Evolutionary conservation across 2,113 vertebrate species (phyloP).

Genomic region (Cynocephalus volans): DNA sequence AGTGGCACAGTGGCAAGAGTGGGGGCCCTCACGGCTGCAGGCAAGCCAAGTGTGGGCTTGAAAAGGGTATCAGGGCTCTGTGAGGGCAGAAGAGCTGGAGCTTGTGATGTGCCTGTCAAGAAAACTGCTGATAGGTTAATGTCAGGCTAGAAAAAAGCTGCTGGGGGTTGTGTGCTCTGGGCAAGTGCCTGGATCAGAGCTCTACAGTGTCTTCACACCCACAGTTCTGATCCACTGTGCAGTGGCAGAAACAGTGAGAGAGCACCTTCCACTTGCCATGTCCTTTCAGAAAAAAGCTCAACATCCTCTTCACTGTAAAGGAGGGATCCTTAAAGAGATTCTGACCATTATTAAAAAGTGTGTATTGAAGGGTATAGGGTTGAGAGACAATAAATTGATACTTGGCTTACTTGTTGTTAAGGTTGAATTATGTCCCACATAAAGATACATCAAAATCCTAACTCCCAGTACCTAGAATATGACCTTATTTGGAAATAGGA

Average conservation of each 20-base stretch:
- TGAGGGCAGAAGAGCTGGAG: neutral
- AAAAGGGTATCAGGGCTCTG: neutral
- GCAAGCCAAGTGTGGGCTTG: neutral
- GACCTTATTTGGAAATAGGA: slow-evolving; percentile 5
- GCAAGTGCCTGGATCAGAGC: neutral
- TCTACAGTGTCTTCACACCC: neutral
- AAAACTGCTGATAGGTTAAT: neutral
- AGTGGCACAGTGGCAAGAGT: neutral
- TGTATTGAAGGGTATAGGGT: neutral
- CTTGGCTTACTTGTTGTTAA: neutral
- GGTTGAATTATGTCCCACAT: neutral
- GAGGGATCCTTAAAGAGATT: neutral
- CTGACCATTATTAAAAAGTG: neutral
- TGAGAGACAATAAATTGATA: neutral
- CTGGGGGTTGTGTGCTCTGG: neutral
- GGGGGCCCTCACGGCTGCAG: neutral
- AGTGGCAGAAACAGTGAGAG: neutral
- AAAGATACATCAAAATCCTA: neutral
- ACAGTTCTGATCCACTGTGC: neutral
- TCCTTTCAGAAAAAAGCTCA: neutral
- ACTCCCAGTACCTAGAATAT: neutral
- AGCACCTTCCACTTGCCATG: neutral
- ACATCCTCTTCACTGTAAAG: neutral
- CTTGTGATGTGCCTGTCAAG: neutral
- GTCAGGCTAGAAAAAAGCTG: neutral